Conservation (phyloP, 23 tunicate genomes). For the Oikopleura albicans region DNA sequence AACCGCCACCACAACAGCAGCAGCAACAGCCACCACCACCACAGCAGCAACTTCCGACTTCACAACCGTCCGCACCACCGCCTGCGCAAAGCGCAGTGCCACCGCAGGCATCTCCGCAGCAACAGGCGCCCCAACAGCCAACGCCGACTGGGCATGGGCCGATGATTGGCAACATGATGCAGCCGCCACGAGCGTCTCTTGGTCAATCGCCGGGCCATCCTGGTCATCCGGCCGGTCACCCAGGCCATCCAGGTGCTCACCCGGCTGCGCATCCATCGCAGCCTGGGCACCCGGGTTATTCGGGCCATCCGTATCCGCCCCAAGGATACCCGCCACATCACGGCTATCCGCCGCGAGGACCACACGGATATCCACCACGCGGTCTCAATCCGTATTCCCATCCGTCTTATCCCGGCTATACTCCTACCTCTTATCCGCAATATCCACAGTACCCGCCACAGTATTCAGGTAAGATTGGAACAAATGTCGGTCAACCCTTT, state of each 20-base stretch:
- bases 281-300: neutral
- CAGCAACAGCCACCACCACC: neutral
- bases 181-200: neutral
- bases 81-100: neutral
- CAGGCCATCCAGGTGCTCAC: neutral
- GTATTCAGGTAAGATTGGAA: neutral
- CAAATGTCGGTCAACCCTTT: too few species aligned
- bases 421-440: neutral
- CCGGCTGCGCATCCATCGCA: neutral
- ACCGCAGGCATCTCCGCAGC: neutral
- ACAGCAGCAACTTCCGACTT: neutral
- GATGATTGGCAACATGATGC: too few species aligned
- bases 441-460: slow-evolving; percentile 11
- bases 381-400: neutral
- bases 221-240: too few species aligned
- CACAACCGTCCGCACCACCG: neutral
- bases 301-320: neutral
- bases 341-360: neutral
- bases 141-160: too few species aligned
- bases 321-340: neutral
- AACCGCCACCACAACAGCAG: neutral
- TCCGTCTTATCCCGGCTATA: neutral
- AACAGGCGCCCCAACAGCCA: neutral
- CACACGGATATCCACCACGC: neutral
- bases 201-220: neutral